Conservation (phyloP, 2,113 vertebrate genomes). For the Scartelaos histophorus region DNA sequence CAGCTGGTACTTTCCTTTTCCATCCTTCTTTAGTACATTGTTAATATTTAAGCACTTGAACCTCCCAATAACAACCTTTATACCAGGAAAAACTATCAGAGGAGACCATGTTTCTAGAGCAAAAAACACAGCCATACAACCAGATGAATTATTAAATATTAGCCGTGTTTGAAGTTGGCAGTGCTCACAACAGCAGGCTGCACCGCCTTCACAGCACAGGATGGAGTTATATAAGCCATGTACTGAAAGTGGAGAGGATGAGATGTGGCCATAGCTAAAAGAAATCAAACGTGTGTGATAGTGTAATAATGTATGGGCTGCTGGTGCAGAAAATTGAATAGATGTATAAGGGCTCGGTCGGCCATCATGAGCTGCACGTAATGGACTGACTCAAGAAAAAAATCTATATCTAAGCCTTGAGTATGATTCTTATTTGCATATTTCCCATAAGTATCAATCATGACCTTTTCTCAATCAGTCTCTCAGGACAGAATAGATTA, state of each 20-base stretch:
- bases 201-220: constrained; percentile 22
- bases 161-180: constrained; percentile 18
- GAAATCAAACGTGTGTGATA: constrained; percentile 35
- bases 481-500: constrained; percentile 2
- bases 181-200: constrained; percentile 32
- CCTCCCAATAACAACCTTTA: constrained; percentile 24
- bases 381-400: constrained; percentile 11
- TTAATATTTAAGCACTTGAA: constrained; percentile 32
- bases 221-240: constrained; percentile 35
- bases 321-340: constrained; percentile 54
- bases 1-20: neutral
- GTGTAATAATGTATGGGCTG: constrained; percentile 42
- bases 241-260: constrained; percentile 27
- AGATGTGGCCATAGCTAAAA: constrained; percentile 46
- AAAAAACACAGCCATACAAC: constrained; percentile 23
- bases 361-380: constrained; percentile 10
- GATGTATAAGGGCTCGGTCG: constrained; percentile 27
- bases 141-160: constrained; percentile 45
- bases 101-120: constrained; percentile 6
- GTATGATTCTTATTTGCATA: constrained; percentile 4
- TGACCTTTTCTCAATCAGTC: constrained; percentile 30
- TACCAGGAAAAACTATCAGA: constrained; percentile 45
- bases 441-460: constrained; percentile 10
- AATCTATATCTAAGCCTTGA: constrained; percentile 20
- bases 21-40: constrained; percentile 9